Evolutionary conservation across 2,797 vertebrate genomes (phyloP), one percentile per base, ranked within the genome.

Genomic region (Meda fulgida): DNA sequence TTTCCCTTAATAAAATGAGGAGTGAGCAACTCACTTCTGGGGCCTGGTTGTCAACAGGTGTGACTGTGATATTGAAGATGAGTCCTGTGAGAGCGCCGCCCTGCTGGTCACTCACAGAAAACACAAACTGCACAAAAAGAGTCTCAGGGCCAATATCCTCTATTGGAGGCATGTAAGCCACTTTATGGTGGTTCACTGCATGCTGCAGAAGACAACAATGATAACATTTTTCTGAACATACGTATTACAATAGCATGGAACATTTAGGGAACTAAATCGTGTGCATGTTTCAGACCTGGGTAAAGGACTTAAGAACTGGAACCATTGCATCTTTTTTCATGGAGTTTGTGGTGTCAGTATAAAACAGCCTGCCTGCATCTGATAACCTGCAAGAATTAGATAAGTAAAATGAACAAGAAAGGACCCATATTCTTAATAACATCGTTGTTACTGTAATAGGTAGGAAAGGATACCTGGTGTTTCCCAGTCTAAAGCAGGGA

Each of bases 161-260:
- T 21, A 94, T 81, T 0, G 96, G 96, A 4, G 96, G 96, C 95
- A 96, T 95, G 91, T 96, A 96, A 14, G 92, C 96, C 79, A 96
- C 95, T 85, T 96, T 96, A 91, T 93, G 90, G 91, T 96, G 95
- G 88, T 93, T 94, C 38, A 90, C 94, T n/a, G 95, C 96, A 77
- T 95, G 92, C 96, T 97, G 88, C 40, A 19, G 31, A 53, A 86
- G 65, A 43, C 13, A 51, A 34, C 34, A 67, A 38, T 36, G 8
- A 51, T 14, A 67, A n/a, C 58, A 38, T 58, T 4, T 78, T 55
- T 29, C 18, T 75, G 63, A 77, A 66, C 34, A 60, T 10, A 48
- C 7, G 7, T n/a, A 66, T 43, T 46, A 9, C 11, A 48, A 31
- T 69, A n/a, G 3, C 1, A 3, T 53, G 21, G 13, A 26, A 8